A percentile compares a stretch with the other conserved stretches of the same genome.
phyloP scores from a whole-genome alignment of 2,113 vertebrate genomes.

The Ophthalmolycus amberensis region DNA sequence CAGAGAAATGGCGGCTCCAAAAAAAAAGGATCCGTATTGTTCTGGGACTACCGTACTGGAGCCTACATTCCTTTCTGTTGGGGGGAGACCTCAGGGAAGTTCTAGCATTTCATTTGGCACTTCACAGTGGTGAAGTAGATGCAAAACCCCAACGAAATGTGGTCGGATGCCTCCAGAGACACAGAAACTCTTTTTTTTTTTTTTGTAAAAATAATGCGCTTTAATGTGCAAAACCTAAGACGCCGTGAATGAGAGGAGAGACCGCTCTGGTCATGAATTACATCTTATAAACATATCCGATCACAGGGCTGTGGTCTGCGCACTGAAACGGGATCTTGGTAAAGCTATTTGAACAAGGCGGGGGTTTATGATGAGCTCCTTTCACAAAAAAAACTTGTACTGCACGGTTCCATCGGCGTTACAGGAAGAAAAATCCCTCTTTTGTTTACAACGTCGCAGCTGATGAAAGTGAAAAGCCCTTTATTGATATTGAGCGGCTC shows the following conservation, averaged over 20 bases:
- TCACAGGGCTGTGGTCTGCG: slow-evolving; percentile 60
- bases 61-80: slow-evolving; percentile 75
- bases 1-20: slow-evolving; percentile 68
- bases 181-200: slow-evolving; percentile 28
- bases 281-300: slow-evolving; percentile 70
- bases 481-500: not conserved
- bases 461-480: slow-evolving; percentile 30
- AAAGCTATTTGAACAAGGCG: slow-evolving; percentile 55
- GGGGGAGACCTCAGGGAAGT: slow-evolving; percentile 78
- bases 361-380: slow-evolving; percentile 45
- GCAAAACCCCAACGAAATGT: slow-evolving; percentile 63
- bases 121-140: slow-evolving; percentile 46
- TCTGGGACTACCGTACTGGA: slow-evolving; percentile 72
- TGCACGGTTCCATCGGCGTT: slow-evolving; percentile 23
- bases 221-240: slow-evolving; percentile 68
- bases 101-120: slow-evolving; percentile 79
- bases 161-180: slow-evolving; percentile 64
- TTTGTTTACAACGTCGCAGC: slow-evolving; percentile 59
- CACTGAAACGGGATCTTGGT: slow-evolving; percentile 49
- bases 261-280: slow-evolving; percentile 58
- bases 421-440: slow-evolving; percentile 19
- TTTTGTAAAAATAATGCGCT: slow-evolving; percentile 69
- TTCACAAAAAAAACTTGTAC: slow-evolving; percentile 27
- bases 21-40: slow-evolving; percentile 78
- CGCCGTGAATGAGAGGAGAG: slow-evolving; percentile 58